Base-by-base conservation (phyloP, 2,113 vertebrate species). In the Alethe diademata region DNA sequence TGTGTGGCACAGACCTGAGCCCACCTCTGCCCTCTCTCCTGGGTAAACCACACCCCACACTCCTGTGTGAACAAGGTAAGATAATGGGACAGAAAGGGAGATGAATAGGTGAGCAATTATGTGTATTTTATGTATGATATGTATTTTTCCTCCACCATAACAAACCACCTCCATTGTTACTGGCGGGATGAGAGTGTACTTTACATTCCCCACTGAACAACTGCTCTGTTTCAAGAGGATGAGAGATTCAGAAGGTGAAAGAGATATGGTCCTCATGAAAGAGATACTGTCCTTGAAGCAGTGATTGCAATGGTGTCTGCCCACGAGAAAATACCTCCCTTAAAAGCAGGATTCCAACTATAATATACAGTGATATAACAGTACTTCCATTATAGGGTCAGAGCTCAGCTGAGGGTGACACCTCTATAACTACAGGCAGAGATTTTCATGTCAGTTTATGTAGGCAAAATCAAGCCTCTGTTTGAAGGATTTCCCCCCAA, bases 271-370 rank as follows among this genome's bases (percentile, higher is more conserved):
- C 81, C 78, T 92, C 2, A 0, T 85, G 87, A 94, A 92, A 91
- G 64, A 78, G 64, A 78, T 60, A 71, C 79, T 61, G 89, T 81
- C 95, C 94, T 93, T 95, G 86, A 93, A 78, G 51, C n/a, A 12
- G 45, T 5, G 19, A 64, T 54, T 90, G 74, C n/a, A 65, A 11
- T 19, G 38, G 70, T 22, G 43, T 31, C 43, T 47, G 42, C 43
- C 66, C 36, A 71, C 0, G 3, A 91, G 47, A 81, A 64, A 82
- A 92, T 42, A 42, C 51, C 54, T 48, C 33, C 45, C 54, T 87
- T 81, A 67, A 85, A 70, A 86, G 69, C 4, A 1, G 73, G 35
- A 86, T 24, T 40, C 14, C 58, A 54, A 17, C 43, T 56, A 14
- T 43, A 69, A 82, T 31, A 22, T 1, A 12, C n/a, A 53, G 17